Base-by-base conservation (phyloP, 92 coral and sea anemone species). In the Siderastrea siderea region DNA sequence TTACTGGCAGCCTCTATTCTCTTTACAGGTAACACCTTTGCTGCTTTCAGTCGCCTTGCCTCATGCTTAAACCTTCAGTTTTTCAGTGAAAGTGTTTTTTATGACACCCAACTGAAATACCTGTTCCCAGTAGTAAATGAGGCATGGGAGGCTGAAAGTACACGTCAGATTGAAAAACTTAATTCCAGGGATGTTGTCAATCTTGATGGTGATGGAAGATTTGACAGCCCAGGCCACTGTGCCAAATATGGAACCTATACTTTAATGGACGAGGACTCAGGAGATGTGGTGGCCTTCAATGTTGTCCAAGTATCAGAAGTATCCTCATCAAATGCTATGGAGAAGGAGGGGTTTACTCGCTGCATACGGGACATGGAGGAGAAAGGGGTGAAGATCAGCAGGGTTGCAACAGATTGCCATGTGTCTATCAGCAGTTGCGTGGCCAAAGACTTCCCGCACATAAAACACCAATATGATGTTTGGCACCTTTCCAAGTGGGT, bases 201-300 rank as follows among this genome's bases (percentile, higher is more conserved):
- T 26, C 38, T 26, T 26, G 72, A 84, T 61, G 90, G 96, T 5
- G 93, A 93, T 89, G 93, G 91, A 6, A 6, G 91, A 7, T 70
- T 87, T 68, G 91, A 86, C 68, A 90, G 96, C 59, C 93, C 93
- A 7, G 95, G 89, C 5, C 92, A 93, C 50, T 75, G 66, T 78
- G 92, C 94, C 61, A 93, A 92, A 62, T 92, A 89, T 75, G 90
- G 93, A 8, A 92, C 93, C 11, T 89, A 89, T 49, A 89, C 91
- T 2, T 44, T 85, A n/a, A 85, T 92, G 90, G 93, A 90, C 57
- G 85, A 85, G 54, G 69, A 76, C 66, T 71, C 89, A 7, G 88
- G 78, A 15, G 68, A 89, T 59, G 73, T 89, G 26, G 83, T 71
- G 16, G 54, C 86, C 1, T 91, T 91, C 55, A 75, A 58, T 67